Percentiles rank a stretch among this genome's conserved stretches.
Evolutionary conservation across 2,113 vertebrate genomes (phyloP).

Genomic region (Muscicapa adusta): DNA sequence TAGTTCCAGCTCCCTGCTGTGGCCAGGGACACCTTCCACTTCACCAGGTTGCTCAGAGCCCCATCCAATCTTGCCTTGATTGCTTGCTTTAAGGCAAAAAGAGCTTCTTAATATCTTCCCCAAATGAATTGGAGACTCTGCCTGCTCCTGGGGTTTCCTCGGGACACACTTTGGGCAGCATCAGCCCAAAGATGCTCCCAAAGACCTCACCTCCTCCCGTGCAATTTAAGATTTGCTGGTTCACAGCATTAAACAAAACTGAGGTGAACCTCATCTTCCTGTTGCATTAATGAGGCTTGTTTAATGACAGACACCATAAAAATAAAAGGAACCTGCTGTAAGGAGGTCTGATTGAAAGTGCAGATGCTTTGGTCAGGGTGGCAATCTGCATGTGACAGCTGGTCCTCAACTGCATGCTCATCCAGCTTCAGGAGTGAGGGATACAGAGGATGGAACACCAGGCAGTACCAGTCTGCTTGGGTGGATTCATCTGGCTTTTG

Average conservation of each 20-base stretch:
- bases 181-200: neutral
- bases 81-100: neutral
- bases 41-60: neutral
- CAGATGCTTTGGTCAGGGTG: neutral
- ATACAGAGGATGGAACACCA: neutral
- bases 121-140: neutral
- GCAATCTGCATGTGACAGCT: neutral
- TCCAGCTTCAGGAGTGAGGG: neutral
- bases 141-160: neutral
- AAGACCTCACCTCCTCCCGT: rapidly evolving
- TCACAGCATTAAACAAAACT: neutral
- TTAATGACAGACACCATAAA: neutral
- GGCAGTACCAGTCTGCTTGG: neutral
- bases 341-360: neutral
- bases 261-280: neutral
- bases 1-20: neutral
- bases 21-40: neutral
- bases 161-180: neutral
- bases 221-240: neutral
- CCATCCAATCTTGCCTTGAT: neutral
- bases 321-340: neutral
- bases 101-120: neutral
- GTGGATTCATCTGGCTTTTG: neutral
- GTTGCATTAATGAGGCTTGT: neutral
- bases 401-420: neutral